These are phyloP conservation scores for Sylvia borin DNA, from an alignment of 2,797 vertebrate species.

Conservation along the genomic window DNA sequence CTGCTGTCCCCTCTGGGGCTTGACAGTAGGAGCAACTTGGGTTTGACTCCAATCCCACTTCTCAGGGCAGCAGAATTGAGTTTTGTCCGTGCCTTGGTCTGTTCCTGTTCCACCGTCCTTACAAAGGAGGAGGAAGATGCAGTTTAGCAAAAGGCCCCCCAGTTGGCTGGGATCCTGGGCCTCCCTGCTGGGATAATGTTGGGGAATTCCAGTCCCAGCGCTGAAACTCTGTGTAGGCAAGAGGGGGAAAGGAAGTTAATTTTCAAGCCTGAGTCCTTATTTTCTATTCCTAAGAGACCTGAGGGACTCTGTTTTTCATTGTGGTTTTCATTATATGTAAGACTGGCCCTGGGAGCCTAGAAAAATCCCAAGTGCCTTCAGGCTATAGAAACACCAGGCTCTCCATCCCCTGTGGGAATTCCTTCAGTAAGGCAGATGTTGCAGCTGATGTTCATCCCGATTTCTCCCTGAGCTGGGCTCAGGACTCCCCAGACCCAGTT, in stretches of 20 bases:
- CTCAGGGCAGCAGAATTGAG: not conserved
- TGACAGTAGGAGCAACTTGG: not conserved
- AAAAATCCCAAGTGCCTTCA: not conserved
- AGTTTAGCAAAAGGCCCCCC: not conserved
- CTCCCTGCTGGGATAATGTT: not conserved
- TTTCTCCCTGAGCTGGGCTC: not conserved
- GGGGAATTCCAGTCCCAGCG: conserved; percentile 16
- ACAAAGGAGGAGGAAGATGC: not conserved
- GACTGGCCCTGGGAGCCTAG: not conserved
- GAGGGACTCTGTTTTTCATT: not conserved
- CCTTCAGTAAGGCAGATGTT: not conserved
- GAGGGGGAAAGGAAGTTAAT: not conserved
- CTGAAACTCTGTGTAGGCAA: not conserved
- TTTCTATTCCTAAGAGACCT: not conserved
- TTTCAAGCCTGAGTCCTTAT: not conserved
- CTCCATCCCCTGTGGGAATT: not conserved
- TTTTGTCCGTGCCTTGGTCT: not conserved
- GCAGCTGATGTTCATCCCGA: not conserved
- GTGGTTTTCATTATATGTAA: not conserved
- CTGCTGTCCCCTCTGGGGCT: fast-evolving
- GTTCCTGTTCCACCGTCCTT: not conserved
- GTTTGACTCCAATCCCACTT: not conserved
- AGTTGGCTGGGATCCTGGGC: not conserved
- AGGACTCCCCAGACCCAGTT: not conserved
- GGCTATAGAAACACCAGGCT: not conserved